Base-by-base conservation (phyloP, 2,113 vertebrate genomes). In the Aegithalos caudatus region DNA sequence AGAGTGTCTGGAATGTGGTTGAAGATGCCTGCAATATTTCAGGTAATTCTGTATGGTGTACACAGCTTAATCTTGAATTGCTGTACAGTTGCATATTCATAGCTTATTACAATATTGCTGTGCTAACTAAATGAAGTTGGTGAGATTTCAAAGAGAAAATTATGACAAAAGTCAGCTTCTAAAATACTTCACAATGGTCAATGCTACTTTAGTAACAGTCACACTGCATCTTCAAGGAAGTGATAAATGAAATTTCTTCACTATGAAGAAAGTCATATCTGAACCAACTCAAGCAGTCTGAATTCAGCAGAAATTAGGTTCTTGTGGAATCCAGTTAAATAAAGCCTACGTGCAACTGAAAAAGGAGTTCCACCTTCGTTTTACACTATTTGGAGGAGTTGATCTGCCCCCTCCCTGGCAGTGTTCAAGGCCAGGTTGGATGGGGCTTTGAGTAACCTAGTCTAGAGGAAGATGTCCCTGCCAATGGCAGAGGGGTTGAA, bases 1-100 rank as follows among this genome's bases (percentile, higher is more conserved):
- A 92, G 38, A 82, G 42, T 40, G 19, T 93, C 44, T 98, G 98
- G 98, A 94, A 81, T 45, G 14, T 85, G 25, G 29, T 97, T 76
- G 97, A 98, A 92, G 94, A 96, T 10, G 65, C 91, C 81, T 98
- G 98, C 83, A 92, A 81, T 73, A 60, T 96, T 90, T 95, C 98
- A 98, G 98, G 98, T 98, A 98, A 96, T 56, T 58, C 45, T 38
- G 57, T 60, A 14, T 29, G 37, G 45, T 74, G 28, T 44, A 48
- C 10, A 37, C 4, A 31, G 5, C 17, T 72, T 56, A 73, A n/a
- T 69, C 97, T 92, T 90, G n/a, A 86, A 22, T 51, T 92, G 61
- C 58, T 82, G 45, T 79, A 54, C 78, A 19, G 7, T 69, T 81
- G 24, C 11, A 47, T 69, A 53, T 40, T 80, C 22, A 29, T n/a